Evolutionary conservation across 1,140 invertebrate species (phyloP).

Genomic region (Drosophila santomea): DNA sequence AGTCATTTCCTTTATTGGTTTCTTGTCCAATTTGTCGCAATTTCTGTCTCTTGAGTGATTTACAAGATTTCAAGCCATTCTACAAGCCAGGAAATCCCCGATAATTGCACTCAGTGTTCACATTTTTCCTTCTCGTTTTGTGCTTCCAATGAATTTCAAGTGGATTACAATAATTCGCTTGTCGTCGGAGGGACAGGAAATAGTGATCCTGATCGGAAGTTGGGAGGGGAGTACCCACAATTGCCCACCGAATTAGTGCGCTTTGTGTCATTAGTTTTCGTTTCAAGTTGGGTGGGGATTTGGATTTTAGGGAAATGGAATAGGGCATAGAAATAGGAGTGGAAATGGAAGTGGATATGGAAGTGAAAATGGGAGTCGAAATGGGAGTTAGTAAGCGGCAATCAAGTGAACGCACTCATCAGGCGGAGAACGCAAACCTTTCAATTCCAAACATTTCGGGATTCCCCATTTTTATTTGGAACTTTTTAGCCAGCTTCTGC

Average conservation of each 20-base stretch:
- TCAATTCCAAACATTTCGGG: slow-evolving; percentile 66
- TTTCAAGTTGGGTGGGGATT: slow-evolving; percentile 56
- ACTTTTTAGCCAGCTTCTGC: slow-evolving; percentile 18
- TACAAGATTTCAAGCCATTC: slow-evolving; percentile 19
- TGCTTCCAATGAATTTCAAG: slow-evolving; percentile 61
- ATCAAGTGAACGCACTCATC: slow-evolving; percentile 76
- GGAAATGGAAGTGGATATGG: background rate
- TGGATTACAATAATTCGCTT: slow-evolving; percentile 76
- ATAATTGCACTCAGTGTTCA: slow-evolving; percentile 58
- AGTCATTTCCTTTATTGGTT: background rate
- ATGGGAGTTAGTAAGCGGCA: slow-evolving; percentile 28
- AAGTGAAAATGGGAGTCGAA: background rate
- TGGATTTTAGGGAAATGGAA: slow-evolving; percentile 2
- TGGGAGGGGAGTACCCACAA: slow-evolving; percentile 7
- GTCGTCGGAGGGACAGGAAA: slow-evolving; percentile 10
- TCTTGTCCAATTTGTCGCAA: background rate
- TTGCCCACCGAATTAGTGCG: slow-evolving; percentile 67
- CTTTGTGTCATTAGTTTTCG: slow-evolving; percentile 79
- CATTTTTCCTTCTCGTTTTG: slow-evolving; percentile 11
- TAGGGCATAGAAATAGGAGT: background rate
- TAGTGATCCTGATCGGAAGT: slow-evolving; percentile 8
- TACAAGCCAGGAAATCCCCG: slow-evolving; percentile 23
- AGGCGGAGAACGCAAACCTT: slow-evolving; percentile 48
- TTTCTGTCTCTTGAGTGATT: slow-evolving; percentile 8
- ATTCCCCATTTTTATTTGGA: slow-evolving; percentile 43